Base-by-base conservation (phyloP, 2,888 invertebrate species). In the Pristionchus fissidentatus region DNA sequence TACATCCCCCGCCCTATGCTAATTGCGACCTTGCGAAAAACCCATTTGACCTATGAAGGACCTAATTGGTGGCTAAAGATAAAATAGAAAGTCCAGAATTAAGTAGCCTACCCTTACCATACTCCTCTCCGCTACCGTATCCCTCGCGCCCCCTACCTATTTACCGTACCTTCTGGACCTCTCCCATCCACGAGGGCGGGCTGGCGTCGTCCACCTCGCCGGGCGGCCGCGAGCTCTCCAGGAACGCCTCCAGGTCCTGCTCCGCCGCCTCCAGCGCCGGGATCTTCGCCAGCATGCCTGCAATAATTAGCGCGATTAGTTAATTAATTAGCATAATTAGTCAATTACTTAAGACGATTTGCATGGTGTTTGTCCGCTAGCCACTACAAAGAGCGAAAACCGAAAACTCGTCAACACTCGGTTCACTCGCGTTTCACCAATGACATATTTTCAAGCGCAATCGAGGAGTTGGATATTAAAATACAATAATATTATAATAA, bases 131-230 rank as follows among this genome's bases (percentile, higher is more conserved):
- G n/a, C n/a, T n/a, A n/a, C n/a, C 62, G 19, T 62, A 1, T 8
- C 29, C 29, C 32, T 15, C 57, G 13, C 15, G 15, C 3, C 62
- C 29, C 35, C 62, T 13, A 0, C 35, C 62, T 35, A 19, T 57
- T 19, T 41, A 38, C 66, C 66, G n/a, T 41, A 88, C 89, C 86
- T 87, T 87, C 82, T 89, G 88, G 29, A 87, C 87, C 35, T 89
- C 89, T 35, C 85, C 87, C 89, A 89, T 87, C 83, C 84, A 88
- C 22, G 85, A 84, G 13, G 85, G 85, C 22, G 87, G 87, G 78
- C 85, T 87, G 41, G 85, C 32, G 41, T 46, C 35, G 38, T 57
- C 77, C 19, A 79, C 43, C 46, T 79, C 84, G 41, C 62, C 84
- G 35, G 84, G 84, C 26, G 66, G 78, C 26, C 79, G 75, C 1